These are phyloP conservation scores for Physeter macrocephalus DNA, from an alignment of 2,113 vertebrate genomes.

Conservation along the genomic window DNA sequence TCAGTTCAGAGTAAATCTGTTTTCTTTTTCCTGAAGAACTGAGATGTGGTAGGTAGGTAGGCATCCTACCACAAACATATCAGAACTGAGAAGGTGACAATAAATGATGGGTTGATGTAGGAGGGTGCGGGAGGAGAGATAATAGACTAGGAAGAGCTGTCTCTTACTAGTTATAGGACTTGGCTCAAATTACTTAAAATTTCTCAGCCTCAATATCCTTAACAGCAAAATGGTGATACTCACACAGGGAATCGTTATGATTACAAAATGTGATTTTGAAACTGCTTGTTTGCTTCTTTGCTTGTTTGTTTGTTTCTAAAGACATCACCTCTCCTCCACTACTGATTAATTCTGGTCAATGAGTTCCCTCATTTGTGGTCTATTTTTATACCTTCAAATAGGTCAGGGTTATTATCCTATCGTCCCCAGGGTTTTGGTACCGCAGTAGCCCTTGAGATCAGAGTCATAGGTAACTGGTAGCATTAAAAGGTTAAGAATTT, in stretches of 20 bases:
- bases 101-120: not conserved
- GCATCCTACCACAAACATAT: not conserved
- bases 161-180: not conserved
- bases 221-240: constrained; percentile 6
- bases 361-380: constrained; percentile 35
- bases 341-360: constrained; percentile 26
- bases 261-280: constrained; percentile 26
- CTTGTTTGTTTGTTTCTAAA: constrained; percentile 52
- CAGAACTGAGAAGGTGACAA: not conserved
- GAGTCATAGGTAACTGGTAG: constrained; percentile 66
- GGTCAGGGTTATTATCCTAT: constrained; percentile 10
- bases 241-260: not conserved
- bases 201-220: not conserved
- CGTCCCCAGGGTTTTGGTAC: constrained; percentile 26
- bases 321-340: not conserved
- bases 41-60: not conserved
- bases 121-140: not conserved
- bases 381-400: constrained; percentile 57
- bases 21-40: not conserved
- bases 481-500: constrained; percentile 76
- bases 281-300: constrained; percentile 38
- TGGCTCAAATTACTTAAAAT: not conserved
- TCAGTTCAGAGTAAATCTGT: not conserved
- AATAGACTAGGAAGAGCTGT: not conserved
- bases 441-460: constrained; percentile 61